Percentiles rank a stretch among this genome's conserved stretches.
Conservation (phyloP, 2,113 vertebrate genomes). For the Menura novaehollandiae region DNA sequence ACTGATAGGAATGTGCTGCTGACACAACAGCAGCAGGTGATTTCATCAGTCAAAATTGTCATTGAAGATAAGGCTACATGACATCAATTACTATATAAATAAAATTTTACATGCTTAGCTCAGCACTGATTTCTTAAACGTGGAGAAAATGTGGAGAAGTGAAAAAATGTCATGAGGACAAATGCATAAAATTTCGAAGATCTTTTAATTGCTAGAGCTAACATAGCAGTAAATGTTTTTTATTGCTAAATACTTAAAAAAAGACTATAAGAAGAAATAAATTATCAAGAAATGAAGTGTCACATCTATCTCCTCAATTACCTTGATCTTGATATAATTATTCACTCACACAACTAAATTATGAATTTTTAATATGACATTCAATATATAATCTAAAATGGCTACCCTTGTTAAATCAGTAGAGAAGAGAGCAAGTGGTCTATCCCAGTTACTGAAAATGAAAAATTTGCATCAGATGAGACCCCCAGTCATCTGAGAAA, state of each 20-base stretch:
- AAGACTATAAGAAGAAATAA: not conserved
- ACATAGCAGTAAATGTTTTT: not conserved
- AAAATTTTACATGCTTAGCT: not conserved
- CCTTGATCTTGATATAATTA: not conserved
- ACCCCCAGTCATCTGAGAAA: not conserved
- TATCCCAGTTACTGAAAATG: not conserved
- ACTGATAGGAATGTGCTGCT: not conserved
- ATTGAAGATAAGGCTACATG: not conserved
- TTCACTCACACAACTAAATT: not conserved
- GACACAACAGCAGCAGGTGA: not conserved
- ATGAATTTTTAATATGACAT: not conserved
- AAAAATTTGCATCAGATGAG: not conserved
- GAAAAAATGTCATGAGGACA: not conserved
- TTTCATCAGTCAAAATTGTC: not conserved
- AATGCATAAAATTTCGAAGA: not conserved
- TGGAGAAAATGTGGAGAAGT: not conserved
- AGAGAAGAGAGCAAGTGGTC: not conserved
- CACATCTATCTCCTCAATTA: not conserved
- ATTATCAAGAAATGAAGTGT: not conserved
- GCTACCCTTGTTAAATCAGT: not conserved
- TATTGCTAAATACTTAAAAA: not conserved
- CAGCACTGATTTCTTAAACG: not conserved
- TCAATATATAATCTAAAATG: not conserved
- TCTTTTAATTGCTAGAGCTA: not conserved
- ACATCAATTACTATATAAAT: not conserved